These are phyloP conservation scores for Apodemus sylvaticus DNA, from an alignment of 2,113 vertebrate species.

Conservation along the genomic window DNA sequence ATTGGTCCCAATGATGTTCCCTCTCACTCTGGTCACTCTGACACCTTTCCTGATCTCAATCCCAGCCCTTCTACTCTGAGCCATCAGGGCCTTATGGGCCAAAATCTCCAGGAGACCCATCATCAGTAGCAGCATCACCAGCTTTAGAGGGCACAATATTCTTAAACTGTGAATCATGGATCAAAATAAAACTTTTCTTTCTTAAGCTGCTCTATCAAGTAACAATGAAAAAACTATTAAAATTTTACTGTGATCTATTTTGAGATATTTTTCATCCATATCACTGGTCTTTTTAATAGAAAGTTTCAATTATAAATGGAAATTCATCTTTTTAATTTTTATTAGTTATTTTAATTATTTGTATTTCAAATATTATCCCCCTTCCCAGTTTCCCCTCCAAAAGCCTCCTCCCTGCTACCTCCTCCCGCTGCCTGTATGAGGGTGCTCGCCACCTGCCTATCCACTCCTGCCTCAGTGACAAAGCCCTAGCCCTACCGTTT, in stretches of 20 bases:
- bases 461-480: too few species aligned
- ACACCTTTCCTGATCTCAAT: conserved; percentile 84
- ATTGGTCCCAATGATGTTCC: too few species aligned
- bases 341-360: too few species aligned
- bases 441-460: too few species aligned
- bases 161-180: too few species aligned
- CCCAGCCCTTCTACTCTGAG: conserved; percentile 82
- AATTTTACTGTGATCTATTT: not conserved
- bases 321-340: not conserved
- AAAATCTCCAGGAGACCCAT: conserved; percentile 70
- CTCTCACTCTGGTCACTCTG: conserved; percentile 82
- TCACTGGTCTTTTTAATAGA: not conserved
- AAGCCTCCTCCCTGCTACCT: too few species aligned
- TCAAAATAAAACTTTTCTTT: not conserved
- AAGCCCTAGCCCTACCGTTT: accelerated
- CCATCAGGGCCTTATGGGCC: conserved; percentile 85
- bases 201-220: not conserved
- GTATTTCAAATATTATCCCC: too few species aligned
- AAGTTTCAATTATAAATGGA: not conserved
- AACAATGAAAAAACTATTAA: not conserved
- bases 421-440: too few species aligned
- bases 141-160: conserved; percentile 66
- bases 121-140: conserved; percentile 82
- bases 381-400: too few species aligned
- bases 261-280: not conserved